A percentile compares a stretch with the other conserved stretches of the same genome.
Evolutionary conservation across 2,888 invertebrate genomes (phyloP).

Genomic region (Eugnorisma glareosa): DNA sequence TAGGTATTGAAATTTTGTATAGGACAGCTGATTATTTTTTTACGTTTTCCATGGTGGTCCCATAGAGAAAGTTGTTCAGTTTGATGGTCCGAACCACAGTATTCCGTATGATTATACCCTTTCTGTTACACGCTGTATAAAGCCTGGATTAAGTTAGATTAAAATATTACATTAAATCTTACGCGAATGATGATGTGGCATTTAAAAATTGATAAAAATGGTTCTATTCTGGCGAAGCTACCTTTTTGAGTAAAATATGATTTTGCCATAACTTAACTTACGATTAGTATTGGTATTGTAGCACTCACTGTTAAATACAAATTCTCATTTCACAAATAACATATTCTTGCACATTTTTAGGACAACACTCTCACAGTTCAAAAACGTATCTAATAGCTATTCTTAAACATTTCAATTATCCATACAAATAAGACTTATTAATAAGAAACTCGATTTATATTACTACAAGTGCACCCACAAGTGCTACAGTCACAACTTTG

Average conservation of each 20-base stretch:
- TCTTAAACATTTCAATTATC: slow-evolving; percentile 40
- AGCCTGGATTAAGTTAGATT: slow-evolving; percentile 14
- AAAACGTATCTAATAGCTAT: slow-evolving; percentile 17
- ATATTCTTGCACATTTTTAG: not conserved
- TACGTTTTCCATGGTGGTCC: no score
- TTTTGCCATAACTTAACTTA: slow-evolving; percentile 15
- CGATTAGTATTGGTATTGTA: slow-evolving; percentile 39
- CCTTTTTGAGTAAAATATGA: not conserved
- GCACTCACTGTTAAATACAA: slow-evolving; percentile 29
- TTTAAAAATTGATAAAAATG: slow-evolving; percentile 28
- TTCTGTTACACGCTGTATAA: no score
- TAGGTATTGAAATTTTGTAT: no score
- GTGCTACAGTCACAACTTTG: slow-evolving; percentile 58
- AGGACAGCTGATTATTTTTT: no score
- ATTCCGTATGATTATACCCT: no score
- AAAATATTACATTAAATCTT: slow-evolving; percentile 36
- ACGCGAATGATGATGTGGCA: slow-evolving; percentile 10
- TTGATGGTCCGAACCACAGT: no score
- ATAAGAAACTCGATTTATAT: slow-evolving; percentile 50
- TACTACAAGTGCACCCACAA: slow-evolving; percentile 52
- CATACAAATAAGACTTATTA: slow-evolving; percentile 53
- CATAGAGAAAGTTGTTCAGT: no score
- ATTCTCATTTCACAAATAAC: slow-evolving; percentile 12
- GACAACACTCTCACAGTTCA: slow-evolving; percentile 17
- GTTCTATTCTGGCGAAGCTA: not conserved